phyloP scores from a whole-genome alignment of 1,140 invertebrate species.

The Ostrea denselamellosa region DNA sequence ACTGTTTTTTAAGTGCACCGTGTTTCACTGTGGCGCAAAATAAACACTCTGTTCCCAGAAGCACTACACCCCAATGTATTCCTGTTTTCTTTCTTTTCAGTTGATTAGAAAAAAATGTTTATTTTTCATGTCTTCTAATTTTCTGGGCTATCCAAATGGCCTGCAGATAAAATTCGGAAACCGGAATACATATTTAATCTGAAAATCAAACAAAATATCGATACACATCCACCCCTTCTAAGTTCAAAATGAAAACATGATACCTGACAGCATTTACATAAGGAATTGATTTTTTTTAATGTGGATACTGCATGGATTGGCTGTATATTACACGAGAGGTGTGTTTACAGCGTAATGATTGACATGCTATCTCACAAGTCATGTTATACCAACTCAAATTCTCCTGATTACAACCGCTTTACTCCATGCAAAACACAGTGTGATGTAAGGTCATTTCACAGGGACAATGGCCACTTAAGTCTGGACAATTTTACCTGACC shows the following conservation, averaged over 20 bases:
- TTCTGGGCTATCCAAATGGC: conserved; percentile 24
- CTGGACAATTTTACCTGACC: conserved; percentile 4
- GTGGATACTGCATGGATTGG: neutral
- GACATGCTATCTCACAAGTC: neutral
- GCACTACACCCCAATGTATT: neutral
- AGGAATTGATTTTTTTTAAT: conserved; percentile 12
- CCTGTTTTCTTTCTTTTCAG: conserved; percentile 9
- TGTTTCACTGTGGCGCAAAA: neutral
- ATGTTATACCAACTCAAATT: neutral
- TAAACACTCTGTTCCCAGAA: neutral
- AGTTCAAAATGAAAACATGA: neutral
- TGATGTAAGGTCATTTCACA: conserved; percentile 1
- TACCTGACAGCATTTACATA: conserved; percentile 22
- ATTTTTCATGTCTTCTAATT: conserved; percentile 23
- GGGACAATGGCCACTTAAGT: conserved; percentile 17
- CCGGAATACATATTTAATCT: conserved; percentile 26
- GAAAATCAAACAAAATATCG: conserved; percentile 9
- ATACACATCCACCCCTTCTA: conserved; percentile 23
- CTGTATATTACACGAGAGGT: neutral
- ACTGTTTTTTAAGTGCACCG: neutral
- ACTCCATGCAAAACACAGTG: conserved; percentile 27
- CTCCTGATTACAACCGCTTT: neutral
- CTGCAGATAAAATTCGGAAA: neutral
- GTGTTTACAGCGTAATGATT: neutral
- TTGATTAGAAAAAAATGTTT: conserved; percentile 16